Conservation (phyloP, 2,888 invertebrate genomes). For the Mycogona germanica region DNA sequence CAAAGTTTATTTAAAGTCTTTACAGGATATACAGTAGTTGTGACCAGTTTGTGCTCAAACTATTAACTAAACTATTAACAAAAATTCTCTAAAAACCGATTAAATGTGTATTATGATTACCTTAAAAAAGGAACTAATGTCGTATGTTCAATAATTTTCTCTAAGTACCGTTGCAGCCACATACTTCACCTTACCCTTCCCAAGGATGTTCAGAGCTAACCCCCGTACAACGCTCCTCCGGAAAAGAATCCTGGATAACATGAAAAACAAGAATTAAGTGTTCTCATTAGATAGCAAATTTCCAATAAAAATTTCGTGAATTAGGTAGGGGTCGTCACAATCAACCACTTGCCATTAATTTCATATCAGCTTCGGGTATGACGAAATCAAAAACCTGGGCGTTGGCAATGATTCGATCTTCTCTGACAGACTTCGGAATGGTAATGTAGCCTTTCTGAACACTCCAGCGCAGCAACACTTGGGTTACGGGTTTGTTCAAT, state of each 20-base stretch:
- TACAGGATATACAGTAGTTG: no score
- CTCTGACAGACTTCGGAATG: slow-evolving; percentile 7
- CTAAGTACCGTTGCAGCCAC: no score
- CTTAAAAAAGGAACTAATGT: no score
- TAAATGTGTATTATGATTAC: no score
- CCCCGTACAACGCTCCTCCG: not conserved
- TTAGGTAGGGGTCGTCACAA: not conserved
- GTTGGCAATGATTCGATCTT: slow-evolving; percentile 8
- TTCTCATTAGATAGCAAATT: not conserved
- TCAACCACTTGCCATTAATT: not conserved
- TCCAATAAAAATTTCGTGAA: not conserved
- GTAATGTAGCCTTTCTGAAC: slow-evolving; percentile 13
- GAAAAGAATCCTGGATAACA: no score
- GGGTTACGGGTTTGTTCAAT: slow-evolving; percentile 7
- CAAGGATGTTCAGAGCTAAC: not conserved
- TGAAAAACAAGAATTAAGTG: no score
- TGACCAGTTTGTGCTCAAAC: no score
- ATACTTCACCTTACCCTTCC: not conserved
- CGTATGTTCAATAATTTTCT: no score
- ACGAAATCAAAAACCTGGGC: slow-evolving; percentile 11
- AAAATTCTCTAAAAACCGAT: no score
- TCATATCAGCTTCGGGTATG: slow-evolving; percentile 8
- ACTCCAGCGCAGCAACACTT: slow-evolving; percentile 14
- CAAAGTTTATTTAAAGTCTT: no score
- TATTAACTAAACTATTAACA: no score